phyloP scores from a whole-genome alignment of 2,797 vertebrate species.

The Hippoglossus hippoglossus region DNA sequence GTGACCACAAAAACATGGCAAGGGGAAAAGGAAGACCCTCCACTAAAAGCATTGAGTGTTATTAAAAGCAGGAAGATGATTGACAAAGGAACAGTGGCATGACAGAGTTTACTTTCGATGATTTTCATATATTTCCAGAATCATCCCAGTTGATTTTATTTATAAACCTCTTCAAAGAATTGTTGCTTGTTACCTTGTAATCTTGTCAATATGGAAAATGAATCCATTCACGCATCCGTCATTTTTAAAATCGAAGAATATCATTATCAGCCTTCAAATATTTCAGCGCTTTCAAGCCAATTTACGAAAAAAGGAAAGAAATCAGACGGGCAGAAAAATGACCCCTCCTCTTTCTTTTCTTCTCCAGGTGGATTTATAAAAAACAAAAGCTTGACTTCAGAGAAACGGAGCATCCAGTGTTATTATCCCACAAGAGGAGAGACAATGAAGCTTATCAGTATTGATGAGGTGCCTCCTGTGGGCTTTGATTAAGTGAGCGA shows the following conservation, averaged over 20 bases:
- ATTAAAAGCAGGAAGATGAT: no score
- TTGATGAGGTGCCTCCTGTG: conserved; percentile 37
- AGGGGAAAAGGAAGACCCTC: no score
- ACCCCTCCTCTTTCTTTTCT: background rate
- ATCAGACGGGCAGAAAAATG: background rate
- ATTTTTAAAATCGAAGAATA: background rate
- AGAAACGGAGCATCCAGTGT: background rate
- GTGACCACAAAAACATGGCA: no score
- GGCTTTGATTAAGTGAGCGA: conserved; percentile 38
- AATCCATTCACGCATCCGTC: no score
- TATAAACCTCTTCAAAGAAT: no score
- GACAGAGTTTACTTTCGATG: no score
- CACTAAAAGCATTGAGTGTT: no score
- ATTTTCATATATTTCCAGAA: no score
- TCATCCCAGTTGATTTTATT: no score
- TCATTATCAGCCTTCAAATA: background rate
- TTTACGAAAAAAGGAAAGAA: background rate
- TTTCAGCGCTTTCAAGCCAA: background rate
- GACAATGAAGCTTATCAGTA: conserved; percentile 42
- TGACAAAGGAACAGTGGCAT: no score
- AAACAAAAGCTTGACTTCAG: conserved; percentile 17
- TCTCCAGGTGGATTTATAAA: conserved; percentile 10
- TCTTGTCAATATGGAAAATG: no score
- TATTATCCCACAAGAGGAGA: conserved; percentile 24
- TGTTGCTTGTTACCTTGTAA: no score